These are phyloP conservation scores for Gryllus bimaculatus DNA, from an alignment of 1,140 invertebrate species.

Conservation along the genomic window DNA sequence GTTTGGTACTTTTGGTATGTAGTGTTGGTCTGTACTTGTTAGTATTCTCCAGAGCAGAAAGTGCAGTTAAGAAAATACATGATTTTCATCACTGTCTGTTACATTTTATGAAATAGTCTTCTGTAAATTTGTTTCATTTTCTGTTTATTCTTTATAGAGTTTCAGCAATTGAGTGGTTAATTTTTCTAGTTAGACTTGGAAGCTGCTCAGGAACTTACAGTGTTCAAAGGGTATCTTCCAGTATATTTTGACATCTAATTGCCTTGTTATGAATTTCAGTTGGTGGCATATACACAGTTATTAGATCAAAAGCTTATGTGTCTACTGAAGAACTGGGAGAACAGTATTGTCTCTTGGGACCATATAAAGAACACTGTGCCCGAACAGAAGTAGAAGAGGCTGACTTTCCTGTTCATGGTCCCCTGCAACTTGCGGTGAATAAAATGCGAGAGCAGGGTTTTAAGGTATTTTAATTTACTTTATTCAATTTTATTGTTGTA, in stretches of 20 bases:
- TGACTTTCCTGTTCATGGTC: slow-evolving; percentile 69
- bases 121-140: too few relatives aligned
- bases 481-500: not conserved
- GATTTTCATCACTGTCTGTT: too few relatives aligned
- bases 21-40: too few relatives aligned
- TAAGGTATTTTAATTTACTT: slow-evolving; percentile 49
- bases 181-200: too few relatives aligned
- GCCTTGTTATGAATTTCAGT: slow-evolving; percentile 49
- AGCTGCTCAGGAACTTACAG: too few relatives aligned
- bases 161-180: too few relatives aligned
- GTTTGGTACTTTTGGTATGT: too few relatives aligned
- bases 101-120: too few relatives aligned
- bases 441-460: slow-evolving; percentile 78
- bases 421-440: slow-evolving; percentile 71
- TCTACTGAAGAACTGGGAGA: slow-evolving; percentile 98
- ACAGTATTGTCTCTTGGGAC: slow-evolving; percentile 88
- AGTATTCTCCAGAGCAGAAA: too few relatives aligned
- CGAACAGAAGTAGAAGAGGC: slow-evolving; percentile 92
- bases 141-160: too few relatives aligned
- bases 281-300: slow-evolving; percentile 98
- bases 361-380: slow-evolving; percentile 91
- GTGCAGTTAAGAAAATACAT: too few relatives aligned
- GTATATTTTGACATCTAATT: not conserved
- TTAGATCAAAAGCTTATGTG: slow-evolving; percentile 93
- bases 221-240: not conserved